A percentile compares a stretch with the other conserved stretches of the same genome.
These are phyloP conservation scores for Cyprinus carpio DNA, from an alignment of 2,113 vertebrate species.

Conservation along the genomic window DNA sequence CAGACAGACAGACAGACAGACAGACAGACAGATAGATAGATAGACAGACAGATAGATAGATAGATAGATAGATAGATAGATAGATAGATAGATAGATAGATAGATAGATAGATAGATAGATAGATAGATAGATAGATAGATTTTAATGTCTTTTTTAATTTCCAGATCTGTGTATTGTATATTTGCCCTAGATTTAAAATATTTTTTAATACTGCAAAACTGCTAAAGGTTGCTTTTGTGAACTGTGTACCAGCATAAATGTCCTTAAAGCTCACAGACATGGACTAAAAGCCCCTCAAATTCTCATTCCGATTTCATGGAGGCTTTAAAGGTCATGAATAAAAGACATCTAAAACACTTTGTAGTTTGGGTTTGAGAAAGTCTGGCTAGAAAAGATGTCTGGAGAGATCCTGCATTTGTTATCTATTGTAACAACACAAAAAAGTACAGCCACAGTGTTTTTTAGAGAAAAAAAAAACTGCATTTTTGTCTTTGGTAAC, in stretches of 20 bases:
- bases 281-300: neutral
- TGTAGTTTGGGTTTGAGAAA: neutral
- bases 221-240: neutral
- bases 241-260: neutral
- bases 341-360: neutral
- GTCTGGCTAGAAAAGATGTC: neutral
- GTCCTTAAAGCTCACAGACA: neutral
- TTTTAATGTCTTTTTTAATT: neutral
- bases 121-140: neutral
- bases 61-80: neutral
- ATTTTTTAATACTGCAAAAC: neutral
- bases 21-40: neutral
- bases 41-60: neutral
- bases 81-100: neutral
- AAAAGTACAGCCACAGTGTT: neutral
- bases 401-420: neutral
- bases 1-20: neutral
- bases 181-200: neutral
- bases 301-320: neutral
- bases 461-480: neutral
- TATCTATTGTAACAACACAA: neutral
- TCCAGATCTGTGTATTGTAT: neutral
- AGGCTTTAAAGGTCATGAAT: slow-evolving; percentile 26
- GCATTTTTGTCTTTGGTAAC: neutral
- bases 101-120: neutral